phyloP scores from a whole-genome alignment of 2,797 vertebrate genomes.

The Pantherophis vulpinus region DNA sequence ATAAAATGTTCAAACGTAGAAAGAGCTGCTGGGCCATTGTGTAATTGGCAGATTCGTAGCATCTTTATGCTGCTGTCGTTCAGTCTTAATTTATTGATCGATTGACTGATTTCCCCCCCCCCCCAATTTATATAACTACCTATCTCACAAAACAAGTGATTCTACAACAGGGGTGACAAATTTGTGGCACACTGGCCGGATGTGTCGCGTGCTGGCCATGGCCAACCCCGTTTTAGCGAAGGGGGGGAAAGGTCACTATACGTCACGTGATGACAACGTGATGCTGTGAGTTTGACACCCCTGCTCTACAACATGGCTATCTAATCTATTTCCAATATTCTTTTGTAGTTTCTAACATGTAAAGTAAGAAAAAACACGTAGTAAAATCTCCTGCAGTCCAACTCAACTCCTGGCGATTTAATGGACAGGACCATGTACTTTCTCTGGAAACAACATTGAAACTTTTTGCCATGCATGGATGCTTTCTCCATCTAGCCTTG shows the following conservation, averaged over 20 bases:
- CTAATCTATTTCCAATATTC: not conserved
- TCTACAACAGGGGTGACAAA: not conserved
- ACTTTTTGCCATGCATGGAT: not conserved
- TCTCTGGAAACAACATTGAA: not conserved
- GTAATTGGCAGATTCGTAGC: not conserved
- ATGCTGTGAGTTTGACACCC: too few relatives aligned
- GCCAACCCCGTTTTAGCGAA: not conserved
- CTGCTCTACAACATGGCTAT: not conserved
- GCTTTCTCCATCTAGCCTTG: not conserved
- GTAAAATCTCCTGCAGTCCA: not conserved
- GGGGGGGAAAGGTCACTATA: not conserved
- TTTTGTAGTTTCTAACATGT: not conserved
- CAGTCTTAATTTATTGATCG: not conserved
- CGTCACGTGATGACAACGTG: too few relatives aligned
- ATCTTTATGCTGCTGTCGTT: not conserved
- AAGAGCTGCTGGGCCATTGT: not conserved
- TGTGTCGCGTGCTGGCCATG: not conserved
- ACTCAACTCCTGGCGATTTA: not conserved
- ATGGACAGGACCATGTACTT: not conserved
- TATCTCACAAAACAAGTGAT: not conserved
- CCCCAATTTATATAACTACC: not conserved
- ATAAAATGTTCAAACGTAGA: not conserved
- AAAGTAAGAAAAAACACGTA: not conserved
- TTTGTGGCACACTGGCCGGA: accelerated
- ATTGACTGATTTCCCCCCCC: not conserved